A percentile compares a stretch with the other conserved stretches of the same genome.
Evolutionary conservation across 2,888 invertebrate species (phyloP).

Genomic region (Calameuta pallipes): DNA sequence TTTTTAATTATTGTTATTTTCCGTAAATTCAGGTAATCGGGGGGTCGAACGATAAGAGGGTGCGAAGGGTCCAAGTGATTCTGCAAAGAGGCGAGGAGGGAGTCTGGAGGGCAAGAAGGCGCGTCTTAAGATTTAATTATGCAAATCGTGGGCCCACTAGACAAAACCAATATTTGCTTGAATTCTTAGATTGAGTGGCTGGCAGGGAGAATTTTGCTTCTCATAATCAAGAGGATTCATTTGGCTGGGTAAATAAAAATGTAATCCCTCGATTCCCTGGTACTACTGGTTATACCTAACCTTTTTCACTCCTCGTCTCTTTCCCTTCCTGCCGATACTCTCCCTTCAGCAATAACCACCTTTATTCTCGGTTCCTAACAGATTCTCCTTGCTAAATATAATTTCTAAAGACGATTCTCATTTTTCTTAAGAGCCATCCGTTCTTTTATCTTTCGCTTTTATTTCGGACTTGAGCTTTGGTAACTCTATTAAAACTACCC

Average conservation of each 20-base stretch:
- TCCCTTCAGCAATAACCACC: not conserved
- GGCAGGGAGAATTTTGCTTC: constrained; percentile 36
- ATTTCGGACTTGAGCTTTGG: too few species aligned
- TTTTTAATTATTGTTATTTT: constrained; percentile 62
- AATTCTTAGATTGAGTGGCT: constrained; percentile 44
- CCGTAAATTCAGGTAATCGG: constrained; percentile 34
- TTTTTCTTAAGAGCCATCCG: too few species aligned
- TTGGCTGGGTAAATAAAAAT: constrained; percentile 54
- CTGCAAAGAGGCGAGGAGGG: too few species aligned
- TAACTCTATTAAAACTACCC: too few species aligned
- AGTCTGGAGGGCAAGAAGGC: not conserved
- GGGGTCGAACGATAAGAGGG: not conserved
- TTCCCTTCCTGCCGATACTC: not conserved
- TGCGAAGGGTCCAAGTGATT: too few species aligned
- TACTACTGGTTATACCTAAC: not conserved
- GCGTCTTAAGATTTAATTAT: constrained; percentile 58
- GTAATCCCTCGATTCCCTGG: constrained; percentile 35
- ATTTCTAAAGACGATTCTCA: too few species aligned
- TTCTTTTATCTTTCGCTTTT: too few species aligned
- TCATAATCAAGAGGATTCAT: constrained; percentile 56
- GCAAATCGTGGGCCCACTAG: constrained; percentile 59
- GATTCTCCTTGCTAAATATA: too few species aligned
- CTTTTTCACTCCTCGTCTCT: constrained; percentile 5
- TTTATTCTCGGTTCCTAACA: too few species aligned
- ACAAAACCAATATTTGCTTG: constrained; percentile 61